phyloP scores from a whole-genome alignment of 2,888 invertebrate species.

The Brachylomia viminalis region DNA sequence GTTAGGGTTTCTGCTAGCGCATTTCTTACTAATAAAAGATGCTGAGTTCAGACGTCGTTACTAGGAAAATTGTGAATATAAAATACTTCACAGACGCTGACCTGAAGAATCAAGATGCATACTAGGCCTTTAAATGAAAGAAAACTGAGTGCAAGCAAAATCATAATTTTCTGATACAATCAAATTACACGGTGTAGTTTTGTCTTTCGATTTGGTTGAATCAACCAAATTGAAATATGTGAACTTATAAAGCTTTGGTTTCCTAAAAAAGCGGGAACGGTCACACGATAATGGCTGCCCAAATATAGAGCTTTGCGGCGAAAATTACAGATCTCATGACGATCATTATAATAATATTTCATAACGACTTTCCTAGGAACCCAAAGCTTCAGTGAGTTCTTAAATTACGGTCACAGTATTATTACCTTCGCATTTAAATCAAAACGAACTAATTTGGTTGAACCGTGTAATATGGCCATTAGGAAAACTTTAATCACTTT shows the following conservation, averaged over 20 bases:
- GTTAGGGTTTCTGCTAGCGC: slow-evolving; percentile 72
- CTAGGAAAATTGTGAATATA: slow-evolving; percentile 16
- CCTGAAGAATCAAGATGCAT: not conserved
- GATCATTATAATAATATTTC: too few species aligned
- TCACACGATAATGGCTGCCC: too few species aligned
- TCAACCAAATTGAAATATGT: not conserved
- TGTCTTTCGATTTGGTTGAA: not conserved
- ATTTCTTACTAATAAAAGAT: slow-evolving; percentile 52
- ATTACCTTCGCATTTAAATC: not conserved
- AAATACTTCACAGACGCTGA: slow-evolving; percentile 9
- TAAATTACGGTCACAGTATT: not conserved
- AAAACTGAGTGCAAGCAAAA: not conserved
- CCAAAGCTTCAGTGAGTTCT: not conserved
- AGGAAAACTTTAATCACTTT: not conserved
- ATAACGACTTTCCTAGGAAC: too few species aligned
- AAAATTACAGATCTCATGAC: too few species aligned
- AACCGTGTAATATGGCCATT: not conserved
- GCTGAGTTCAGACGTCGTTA: slow-evolving; percentile 29
- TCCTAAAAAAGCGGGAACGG: not conserved
- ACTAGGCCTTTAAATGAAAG: not conserved
- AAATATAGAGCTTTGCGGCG: too few species aligned
- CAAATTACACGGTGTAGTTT: not conserved
- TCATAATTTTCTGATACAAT: not conserved
- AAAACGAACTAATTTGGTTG: not conserved
- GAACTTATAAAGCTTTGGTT: not conserved